A percentile compares a stretch with the other conserved stretches of the same genome.
phyloP scores from a whole-genome alignment of 1,140 invertebrate genomes.

The Spodoptera frugiperda region DNA sequence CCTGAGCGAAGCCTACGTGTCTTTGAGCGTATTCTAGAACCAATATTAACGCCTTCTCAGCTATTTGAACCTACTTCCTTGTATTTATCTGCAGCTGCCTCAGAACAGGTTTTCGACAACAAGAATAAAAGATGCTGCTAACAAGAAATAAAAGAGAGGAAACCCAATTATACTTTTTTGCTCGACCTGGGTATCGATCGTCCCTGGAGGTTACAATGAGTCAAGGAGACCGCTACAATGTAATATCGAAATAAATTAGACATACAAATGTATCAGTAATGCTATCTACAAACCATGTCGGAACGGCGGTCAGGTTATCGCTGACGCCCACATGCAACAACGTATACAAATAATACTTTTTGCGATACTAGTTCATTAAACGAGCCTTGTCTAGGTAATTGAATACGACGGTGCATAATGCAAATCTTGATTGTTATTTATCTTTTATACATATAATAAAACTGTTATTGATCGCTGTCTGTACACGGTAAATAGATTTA shows the following conservation, averaged over 20 bases:
- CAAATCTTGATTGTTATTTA: constrained; percentile 11
- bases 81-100: constrained; percentile 38
- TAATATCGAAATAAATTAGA: constrained; percentile 12
- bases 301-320: constrained; percentile 17
- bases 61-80: constrained; percentile 47
- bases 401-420: not conserved
- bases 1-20: constrained; percentile 25
- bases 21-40: constrained; percentile 22
- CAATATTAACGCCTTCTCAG: constrained; percentile 39
- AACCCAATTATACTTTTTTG: constrained; percentile 32
- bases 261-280: constrained; percentile 4
- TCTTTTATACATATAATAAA: too few species aligned
- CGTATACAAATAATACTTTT: constrained; percentile 11
- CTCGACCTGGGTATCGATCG: constrained; percentile 12
- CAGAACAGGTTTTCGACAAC: constrained; percentile 33
- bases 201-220: not conserved
- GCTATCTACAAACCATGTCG: constrained; percentile 14
- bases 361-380: constrained; percentile 7
- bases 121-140: constrained; percentile 30
- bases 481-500: too few species aligned
- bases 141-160: constrained; percentile 13
- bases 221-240: not conserved
- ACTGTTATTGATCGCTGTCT: too few species aligned
- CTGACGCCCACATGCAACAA: constrained; percentile 21
- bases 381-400: not conserved